Base-by-base conservation (phyloP, 2,113 vertebrate genomes). In the Kobus ellipsiprymnus region DNA sequence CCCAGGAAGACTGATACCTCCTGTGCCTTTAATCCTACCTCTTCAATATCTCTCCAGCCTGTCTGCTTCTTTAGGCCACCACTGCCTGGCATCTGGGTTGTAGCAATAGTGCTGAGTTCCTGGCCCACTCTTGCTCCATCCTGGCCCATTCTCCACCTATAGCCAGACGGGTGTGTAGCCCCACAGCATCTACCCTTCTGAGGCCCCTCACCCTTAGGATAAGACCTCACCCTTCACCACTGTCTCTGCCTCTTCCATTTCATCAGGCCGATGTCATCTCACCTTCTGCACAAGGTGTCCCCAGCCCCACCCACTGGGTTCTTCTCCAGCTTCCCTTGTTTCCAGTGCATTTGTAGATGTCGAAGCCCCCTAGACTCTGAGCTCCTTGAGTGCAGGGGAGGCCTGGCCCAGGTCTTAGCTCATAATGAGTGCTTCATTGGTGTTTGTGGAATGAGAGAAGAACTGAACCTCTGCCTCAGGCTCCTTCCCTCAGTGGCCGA, bases 391-490 rank as follows among this genome's bases (percentile, higher is more conserved):
- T 29, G 5, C 30, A 78, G 62, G n/a, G 64, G 44, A 94, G 29
- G 54, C 88, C 55, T 52, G 80, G 23, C 64, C 95, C 52, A 7
- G 74, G 21, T 25, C 3, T n/a, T 25, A 27, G 71, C 71, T 77
- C 12, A 0, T 77, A 77, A 44, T 44, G 23, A 44, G 15, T 77
- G 40, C 36, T 74, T 74, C 67, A 40, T 40, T 74, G 67, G 19
- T 25, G 67, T 74, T 40, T 74, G 23, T 77, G 7, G 27, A 44
- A 11, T 8, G 30, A 55, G 30, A 1, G n/a, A 25, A 30, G 30
- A 77, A 40, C n/a, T 36, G 19, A 27, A 67, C 29, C 33, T n/a
- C 25, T 7, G n/a, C 6, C 30, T 78, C 2, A 0, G 0, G 2
- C n/a, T 23, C 80, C 19, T 54, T 46, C 80, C 40, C 60, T 55